Conservation (phyloP, 1,140 invertebrate species). For the Neelides sp. region DNA sequence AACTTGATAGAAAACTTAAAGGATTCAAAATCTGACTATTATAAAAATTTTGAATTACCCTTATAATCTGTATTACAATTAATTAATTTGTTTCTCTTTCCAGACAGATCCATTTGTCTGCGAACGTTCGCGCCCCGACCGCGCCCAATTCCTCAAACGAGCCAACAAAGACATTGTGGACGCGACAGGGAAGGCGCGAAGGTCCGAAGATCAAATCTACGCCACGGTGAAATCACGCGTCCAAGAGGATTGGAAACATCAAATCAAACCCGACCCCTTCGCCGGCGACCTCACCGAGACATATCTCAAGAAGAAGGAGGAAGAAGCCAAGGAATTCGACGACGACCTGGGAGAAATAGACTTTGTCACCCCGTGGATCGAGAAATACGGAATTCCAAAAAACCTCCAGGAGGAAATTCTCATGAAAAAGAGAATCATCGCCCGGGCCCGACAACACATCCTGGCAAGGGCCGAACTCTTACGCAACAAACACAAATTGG, state of each 20-base stretch:
- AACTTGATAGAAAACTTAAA: too few relatives aligned
- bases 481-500: conserved; percentile 1
- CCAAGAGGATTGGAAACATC: conserved; percentile 27
- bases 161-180: neutral
- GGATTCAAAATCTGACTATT: too few relatives aligned
- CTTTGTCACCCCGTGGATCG: conserved; percentile 26
- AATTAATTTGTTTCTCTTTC: too few relatives aligned
- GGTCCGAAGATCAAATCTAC: conserved; percentile 12
- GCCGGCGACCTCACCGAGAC: neutral
- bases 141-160: conserved; percentile 19
- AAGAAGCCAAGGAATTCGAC: conserved; percentile 12
- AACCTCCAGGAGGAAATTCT: conserved; percentile 20
- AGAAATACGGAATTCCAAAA: conserved; percentile 18
- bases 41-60: too few relatives aligned
- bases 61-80: too few relatives aligned
- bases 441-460: neutral
- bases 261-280: conserved; percentile 20
- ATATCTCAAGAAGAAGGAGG: neutral
- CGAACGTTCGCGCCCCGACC: too few relatives aligned
- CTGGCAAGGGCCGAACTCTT: conserved; percentile 1
- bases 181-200: conserved; percentile 10
- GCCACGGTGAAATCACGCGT: conserved; percentile 20
- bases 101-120: too few relatives aligned
- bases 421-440: conserved; percentile 25
- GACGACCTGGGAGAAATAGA: conserved; percentile 5